Percentiles rank a stretch among this genome's conserved stretches.
Evolutionary conservation across 2,888 invertebrate species (phyloP).

Genomic region (Drosophila picticornis): DNA sequence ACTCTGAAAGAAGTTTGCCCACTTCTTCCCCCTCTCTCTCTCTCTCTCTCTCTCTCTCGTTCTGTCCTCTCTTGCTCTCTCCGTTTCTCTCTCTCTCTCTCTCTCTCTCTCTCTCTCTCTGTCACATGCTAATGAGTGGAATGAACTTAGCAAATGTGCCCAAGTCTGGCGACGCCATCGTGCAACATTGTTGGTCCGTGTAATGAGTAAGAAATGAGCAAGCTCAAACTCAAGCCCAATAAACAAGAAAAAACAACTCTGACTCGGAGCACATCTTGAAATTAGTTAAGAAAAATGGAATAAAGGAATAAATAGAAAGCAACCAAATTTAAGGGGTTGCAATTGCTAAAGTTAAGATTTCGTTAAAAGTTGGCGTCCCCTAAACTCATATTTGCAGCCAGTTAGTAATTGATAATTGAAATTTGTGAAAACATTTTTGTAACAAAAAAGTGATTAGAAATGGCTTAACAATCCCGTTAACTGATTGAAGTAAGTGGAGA

Average conservation of each 20-base stretch:
- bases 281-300: constrained; percentile 41
- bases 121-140: constrained; percentile 75
- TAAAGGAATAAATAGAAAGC: neutral
- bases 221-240: constrained; percentile 8
- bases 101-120: neutral
- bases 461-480: neutral
- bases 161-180: constrained; percentile 48
- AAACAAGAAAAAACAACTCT: neutral
- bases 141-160: constrained; percentile 67
- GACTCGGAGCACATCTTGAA: constrained; percentile 48
- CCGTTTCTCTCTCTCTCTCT: neutral
- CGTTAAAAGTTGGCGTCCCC: constrained; percentile 10
- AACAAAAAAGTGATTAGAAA: neutral
- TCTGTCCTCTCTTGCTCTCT: neutral
- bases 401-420: constrained; percentile 21
- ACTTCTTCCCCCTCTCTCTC: neutral
- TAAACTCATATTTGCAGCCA: constrained; percentile 20
- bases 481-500: neutral
- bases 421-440: neutral
- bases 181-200: constrained; percentile 27
- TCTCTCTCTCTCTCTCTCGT: neutral
- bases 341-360: constrained; percentile 22
- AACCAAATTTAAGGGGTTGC: constrained; percentile 49
- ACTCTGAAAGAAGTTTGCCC: constrained; percentile 17
- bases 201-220: constrained; percentile 26